Evolutionary conservation across 2,113 vertebrate species (phyloP), one percentile per base, ranked within the genome.

Genomic region (Bos indicus): DNA sequence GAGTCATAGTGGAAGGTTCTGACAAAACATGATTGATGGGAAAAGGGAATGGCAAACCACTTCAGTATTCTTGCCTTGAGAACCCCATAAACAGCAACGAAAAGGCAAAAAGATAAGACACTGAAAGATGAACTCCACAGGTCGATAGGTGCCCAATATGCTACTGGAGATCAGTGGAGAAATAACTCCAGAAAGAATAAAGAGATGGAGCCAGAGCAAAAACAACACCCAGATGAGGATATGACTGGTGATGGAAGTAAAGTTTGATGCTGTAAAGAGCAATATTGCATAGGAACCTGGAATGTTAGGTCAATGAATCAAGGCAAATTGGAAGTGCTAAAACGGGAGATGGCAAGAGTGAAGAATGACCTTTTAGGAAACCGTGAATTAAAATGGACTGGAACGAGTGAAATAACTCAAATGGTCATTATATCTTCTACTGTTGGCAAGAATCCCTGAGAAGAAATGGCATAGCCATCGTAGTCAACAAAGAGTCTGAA

Each of bases 401-500:
- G 1, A 21, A 71, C 36, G 4, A 19, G n/a, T 71, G 64, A 71
- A 71, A 36, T 71, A 71, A 71, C 64, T 71, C 64, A 71, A n/a
- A 71, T 21, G n/a, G 16, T 17, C 64, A 36, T 71, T 36, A 36
- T 6, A 71, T 71, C 64, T 23, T 23, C 19, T 36, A 36, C 9
- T 36, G 1, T 71, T 36, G 64, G 19, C 64, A 71, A 71, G 64
- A 71, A 71, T 3, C 19, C 17, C 4, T 36, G 11, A 36, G 17
- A 71, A 36, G n/a, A 36, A 71, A 36, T 67, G 64, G n/a, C 1
- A 1, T 71, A 36, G n/a, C 19, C 9, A 36, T 71, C 9, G 0
- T 36, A 71, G n/a, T 71, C 17, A 71, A 71, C n/a, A 71, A 36
- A 71, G 64, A 71, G 19, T 71, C 64, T 1, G 0, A 71, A 71